phyloP scores from a whole-genome alignment of 2,113 vertebrate species.

The Picathartes gymnocephalus region DNA sequence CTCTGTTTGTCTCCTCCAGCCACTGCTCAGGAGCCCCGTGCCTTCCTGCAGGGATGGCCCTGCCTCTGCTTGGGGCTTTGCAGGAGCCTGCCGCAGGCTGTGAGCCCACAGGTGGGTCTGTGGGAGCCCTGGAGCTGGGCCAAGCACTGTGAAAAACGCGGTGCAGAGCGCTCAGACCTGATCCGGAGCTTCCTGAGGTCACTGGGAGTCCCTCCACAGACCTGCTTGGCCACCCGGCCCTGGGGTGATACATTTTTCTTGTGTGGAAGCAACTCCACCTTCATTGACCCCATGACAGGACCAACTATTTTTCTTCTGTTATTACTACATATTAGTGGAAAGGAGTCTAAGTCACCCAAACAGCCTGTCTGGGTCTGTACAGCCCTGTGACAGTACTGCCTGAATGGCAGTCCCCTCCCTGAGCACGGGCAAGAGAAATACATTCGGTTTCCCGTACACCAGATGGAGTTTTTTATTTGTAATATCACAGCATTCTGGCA shows the following conservation, averaged over 20 bases:
- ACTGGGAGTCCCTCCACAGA: not conserved
- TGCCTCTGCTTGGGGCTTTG: not conserved
- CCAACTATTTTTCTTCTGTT: not conserved
- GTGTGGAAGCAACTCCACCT: not conserved
- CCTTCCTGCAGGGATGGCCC: not conserved
- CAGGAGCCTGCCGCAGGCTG: not conserved
- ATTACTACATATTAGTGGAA: not conserved
- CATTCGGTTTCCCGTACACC: not conserved
- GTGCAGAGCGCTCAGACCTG: not conserved
- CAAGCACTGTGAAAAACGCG: not conserved
- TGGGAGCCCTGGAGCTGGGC: not conserved
- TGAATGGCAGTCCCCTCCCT: not conserved
- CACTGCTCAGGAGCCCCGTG: fast-evolving
- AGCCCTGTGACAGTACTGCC: not conserved
- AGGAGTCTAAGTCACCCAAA: not conserved
- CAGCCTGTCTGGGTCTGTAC: not conserved
- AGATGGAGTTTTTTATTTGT: constrained; percentile 37
- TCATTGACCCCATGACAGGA: not conserved
- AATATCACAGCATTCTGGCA: not conserved
- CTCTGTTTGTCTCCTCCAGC: not conserved
- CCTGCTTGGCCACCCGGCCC: not conserved
- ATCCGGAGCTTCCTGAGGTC: not conserved
- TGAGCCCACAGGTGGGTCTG: not conserved
- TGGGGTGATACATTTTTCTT: not conserved
- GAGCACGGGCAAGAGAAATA: not conserved